Conservation (phyloP, 2,797 vertebrate genomes). For the Natrix natrix region DNA sequence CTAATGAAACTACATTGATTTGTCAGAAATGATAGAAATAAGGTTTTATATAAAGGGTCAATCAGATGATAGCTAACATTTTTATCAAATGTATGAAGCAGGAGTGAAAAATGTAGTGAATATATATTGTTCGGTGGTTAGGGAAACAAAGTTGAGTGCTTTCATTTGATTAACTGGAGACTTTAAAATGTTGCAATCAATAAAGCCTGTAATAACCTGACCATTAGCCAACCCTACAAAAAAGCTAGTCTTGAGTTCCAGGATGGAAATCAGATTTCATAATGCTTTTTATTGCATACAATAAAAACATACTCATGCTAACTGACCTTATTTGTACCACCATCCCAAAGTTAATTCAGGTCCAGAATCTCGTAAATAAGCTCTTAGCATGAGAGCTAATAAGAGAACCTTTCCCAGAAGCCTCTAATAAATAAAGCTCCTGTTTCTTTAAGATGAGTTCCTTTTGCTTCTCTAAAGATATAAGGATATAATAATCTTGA, state of each 20-base stretch:
- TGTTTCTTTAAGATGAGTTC: neutral
- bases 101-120: constrained; percentile 11
- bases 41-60: neutral
- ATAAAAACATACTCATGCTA: neutral
- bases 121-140: constrained; percentile 6
- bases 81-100: neutral
- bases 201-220: neutral
- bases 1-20: constrained; percentile 29
- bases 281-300: neutral
- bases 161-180: constrained; percentile 5
- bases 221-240: neutral
- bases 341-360: neutral
- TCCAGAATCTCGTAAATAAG: neutral
- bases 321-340: neutral
- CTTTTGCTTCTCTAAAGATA: neutral
- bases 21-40: constrained; percentile 11
- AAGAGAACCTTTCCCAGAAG: neutral
- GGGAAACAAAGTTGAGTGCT: constrained; percentile 1
- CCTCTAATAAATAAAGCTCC: neutral
- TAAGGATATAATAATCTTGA: neutral
- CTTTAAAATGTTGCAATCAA: neutral
- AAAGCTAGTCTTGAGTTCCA: neutral
- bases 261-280: neutral
- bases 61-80: constrained; percentile 1
- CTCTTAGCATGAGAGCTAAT: neutral